These are phyloP conservation scores for Slavum lentiscoides DNA, from an alignment of 2,888 invertebrate species.

Conservation along the genomic window DNA sequence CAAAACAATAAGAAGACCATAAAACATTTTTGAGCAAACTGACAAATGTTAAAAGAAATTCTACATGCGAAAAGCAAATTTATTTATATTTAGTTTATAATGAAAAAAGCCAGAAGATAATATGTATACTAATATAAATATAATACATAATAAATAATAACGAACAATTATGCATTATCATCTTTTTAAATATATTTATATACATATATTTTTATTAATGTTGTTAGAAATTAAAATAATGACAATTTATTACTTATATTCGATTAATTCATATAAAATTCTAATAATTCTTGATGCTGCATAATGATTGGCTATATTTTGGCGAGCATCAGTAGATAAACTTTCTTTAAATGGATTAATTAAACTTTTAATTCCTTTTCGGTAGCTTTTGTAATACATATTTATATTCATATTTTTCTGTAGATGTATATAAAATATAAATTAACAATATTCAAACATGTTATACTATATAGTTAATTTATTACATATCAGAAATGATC, in stretches of 20 bases:
- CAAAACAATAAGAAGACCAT: no score
- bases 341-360: slow-evolving; percentile 44
- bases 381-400: slow-evolving; percentile 26
- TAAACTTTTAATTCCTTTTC: slow-evolving; percentile 34
- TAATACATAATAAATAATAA: no score
- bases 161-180: no score
- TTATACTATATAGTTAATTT: background rate
- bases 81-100: no score
- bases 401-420: slow-evolving; percentile 33
- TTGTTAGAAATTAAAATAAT: background rate
- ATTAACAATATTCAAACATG: background rate
- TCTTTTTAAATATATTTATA: no score
- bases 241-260: slow-evolving; percentile 29
- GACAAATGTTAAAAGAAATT: no score
- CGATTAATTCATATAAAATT: slow-evolving; percentile 34
- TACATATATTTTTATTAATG: no score
- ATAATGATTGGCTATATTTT: slow-evolving; percentile 34
- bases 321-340: background rate
- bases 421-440: background rate
- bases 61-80: no score
- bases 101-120: no score
- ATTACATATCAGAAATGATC: no score
- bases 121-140: no score
- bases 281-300: slow-evolving; percentile 17
- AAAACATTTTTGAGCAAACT: no score